Conservation (phyloP, 2,797 vertebrate genomes). For the Syndactyla subalaris region DNA sequence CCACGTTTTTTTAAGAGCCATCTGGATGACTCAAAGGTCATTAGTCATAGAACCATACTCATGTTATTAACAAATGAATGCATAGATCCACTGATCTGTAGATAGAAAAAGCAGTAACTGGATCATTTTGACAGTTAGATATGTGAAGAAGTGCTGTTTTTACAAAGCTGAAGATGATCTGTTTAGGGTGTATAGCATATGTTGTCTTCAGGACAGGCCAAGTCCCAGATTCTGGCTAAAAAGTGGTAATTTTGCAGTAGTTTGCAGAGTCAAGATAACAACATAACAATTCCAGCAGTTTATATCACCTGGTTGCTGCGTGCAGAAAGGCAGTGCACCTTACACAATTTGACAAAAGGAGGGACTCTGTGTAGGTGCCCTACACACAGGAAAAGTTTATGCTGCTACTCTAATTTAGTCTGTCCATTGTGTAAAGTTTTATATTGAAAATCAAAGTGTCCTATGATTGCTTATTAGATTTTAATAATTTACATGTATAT, state of each 20-base stretch:
- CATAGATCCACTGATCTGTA: neutral
- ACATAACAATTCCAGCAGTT: neutral
- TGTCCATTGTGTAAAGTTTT: neutral
- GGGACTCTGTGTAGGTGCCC: neutral
- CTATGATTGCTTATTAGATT: neutral
- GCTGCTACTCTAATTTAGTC: neutral
- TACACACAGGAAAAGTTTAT: neutral
- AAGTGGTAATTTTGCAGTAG: neutral
- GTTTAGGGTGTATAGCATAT: neutral
- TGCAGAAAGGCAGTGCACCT: fast-evolving
- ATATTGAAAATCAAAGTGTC: neutral
- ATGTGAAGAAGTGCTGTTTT: neutral
- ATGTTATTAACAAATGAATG: neutral
- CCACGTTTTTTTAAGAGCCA: neutral
- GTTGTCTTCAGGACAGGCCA: neutral
- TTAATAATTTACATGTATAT: neutral
- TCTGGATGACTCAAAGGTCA: neutral
- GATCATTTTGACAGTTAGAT: neutral
- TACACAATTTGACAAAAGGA: neutral
- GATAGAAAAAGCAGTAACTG: neutral
- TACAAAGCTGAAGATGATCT: neutral
- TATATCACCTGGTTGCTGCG: neutral
- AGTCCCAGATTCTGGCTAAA: neutral
- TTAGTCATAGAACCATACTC: neutral
- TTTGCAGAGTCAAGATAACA: neutral